These are phyloP conservation scores for Muntiacus muntjak DNA, from an alignment of 2,113 vertebrate species.

Conservation along the genomic window DNA sequence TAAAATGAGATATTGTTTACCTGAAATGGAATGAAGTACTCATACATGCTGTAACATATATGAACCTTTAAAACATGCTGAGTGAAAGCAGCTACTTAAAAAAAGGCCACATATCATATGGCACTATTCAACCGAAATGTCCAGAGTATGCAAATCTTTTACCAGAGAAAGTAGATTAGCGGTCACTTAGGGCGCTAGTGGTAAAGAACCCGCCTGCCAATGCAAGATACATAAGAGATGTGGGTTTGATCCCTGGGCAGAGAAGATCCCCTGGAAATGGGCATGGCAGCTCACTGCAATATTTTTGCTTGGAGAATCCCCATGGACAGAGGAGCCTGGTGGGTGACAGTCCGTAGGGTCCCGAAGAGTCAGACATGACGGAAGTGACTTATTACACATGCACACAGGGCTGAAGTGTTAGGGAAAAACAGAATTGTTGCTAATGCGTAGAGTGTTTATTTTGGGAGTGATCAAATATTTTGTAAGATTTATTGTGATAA, in stretches of 20 bases:
- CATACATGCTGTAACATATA: background rate
- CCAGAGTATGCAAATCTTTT: background rate
- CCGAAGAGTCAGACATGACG: background rate
- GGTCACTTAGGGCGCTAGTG: accelerated
- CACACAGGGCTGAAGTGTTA: background rate
- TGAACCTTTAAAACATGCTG: background rate
- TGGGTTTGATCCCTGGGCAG: background rate
- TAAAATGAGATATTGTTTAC: background rate
- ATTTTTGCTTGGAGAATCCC: background rate
- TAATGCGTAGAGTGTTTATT: background rate
- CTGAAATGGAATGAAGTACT: background rate
- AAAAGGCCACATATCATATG: background rate
- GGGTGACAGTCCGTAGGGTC: background rate
- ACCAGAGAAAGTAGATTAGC: background rate
- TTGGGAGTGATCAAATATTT: background rate
- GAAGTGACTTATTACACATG: background rate
- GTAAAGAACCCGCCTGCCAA: background rate
- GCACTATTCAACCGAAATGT: background rate
- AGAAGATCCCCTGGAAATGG: background rate
- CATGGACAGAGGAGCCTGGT: background rate
- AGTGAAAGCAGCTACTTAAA: background rate
- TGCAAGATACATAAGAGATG: background rate
- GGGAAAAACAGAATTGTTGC: background rate
- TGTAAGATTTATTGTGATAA: background rate
- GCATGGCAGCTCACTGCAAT: background rate